These are phyloP conservation scores for Hylia prasina DNA, from an alignment of 2,113 vertebrate species.

Conservation along the genomic window DNA sequence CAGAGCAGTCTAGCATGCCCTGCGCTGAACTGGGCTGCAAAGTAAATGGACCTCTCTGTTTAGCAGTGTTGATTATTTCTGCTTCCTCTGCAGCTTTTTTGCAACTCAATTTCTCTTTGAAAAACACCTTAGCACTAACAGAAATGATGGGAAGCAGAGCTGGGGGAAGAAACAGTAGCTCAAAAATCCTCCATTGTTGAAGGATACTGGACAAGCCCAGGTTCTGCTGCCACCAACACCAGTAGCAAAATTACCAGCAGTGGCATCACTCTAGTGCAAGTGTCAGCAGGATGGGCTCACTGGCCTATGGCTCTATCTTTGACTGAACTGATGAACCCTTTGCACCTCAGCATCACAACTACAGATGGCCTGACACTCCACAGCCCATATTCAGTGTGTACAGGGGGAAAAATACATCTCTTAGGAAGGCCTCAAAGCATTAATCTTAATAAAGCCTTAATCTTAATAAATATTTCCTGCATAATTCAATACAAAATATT, in stretches of 20 bases:
- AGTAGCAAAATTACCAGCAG: not conserved
- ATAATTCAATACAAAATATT: not conserved
- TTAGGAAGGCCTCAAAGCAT: not conserved
- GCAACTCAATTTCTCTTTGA: not conserved
- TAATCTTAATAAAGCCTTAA: not conserved
- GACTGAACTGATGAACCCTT: rapidly evolving
- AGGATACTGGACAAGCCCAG: not conserved
- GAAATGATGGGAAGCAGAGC: not conserved
- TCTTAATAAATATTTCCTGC: not conserved
- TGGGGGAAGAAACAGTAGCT: not conserved
- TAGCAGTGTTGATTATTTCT: not conserved
- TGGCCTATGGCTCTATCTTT: not conserved
- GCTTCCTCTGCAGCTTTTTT: not conserved
- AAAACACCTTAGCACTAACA: not conserved
- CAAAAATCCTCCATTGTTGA: not conserved
- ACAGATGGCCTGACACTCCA: not conserved
- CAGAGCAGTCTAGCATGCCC: not conserved
- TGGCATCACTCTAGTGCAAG: not conserved
- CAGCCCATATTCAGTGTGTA: not conserved
- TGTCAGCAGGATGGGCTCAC: not conserved
- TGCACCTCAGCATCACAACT: not conserved
- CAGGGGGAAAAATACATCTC: not conserved
- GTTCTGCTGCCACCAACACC: not conserved
- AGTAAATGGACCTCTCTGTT: not conserved
- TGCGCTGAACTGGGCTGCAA: not conserved